Evolutionary conservation across 2,888 invertebrate genomes (phyloP), one percentile per base, ranked within the genome.

Genomic region (Mythimna ferrago): DNA sequence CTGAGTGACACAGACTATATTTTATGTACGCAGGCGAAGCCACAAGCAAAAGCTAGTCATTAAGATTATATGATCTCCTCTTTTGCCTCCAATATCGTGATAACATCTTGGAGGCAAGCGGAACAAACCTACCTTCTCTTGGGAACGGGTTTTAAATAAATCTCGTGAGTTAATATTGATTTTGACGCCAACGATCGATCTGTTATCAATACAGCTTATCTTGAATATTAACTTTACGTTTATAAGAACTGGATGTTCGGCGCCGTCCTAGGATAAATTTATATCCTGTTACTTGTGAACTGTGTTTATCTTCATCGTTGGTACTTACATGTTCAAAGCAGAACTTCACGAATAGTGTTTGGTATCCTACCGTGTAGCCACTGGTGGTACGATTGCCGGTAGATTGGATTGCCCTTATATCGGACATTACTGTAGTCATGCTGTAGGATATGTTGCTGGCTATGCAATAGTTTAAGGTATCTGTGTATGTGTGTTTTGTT

Each of bases 131-230:
- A 9, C 53, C 62, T 75, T 69, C 83, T 81, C 86, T 78, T 83
- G 85, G 77, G 87, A 87, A 87, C 86, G 86, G 81, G 86, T 87
- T 86, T 86, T 84, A 79, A 86, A 86, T 86, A 86, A 86, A 85
- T 86, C 86, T 86, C 71, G 57, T 65, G 71, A 68, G 66, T 76
- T 71, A 87, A 87, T 87, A 87, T 87, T 87, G 82, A 80, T 76
- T 80, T 80, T 86, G 76, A 86, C 86, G 85, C 86, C 82, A 77
- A 48, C 78, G 78, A 85, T 85, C 83, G 82, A 86, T 87, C 88
- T 86, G 76, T 81, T 84, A 84, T 85, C 88, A 81, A 58, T 53
- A 32, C 58, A 51, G 61, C 71, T 85, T 85, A 85, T 85, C 84
- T 76, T 64, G 70, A 71, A 65, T 79, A 80, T 68, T 76, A 80